phyloP scores from a whole-genome alignment of 2,888 invertebrate species.

The Tolmerus cingulatus region DNA sequence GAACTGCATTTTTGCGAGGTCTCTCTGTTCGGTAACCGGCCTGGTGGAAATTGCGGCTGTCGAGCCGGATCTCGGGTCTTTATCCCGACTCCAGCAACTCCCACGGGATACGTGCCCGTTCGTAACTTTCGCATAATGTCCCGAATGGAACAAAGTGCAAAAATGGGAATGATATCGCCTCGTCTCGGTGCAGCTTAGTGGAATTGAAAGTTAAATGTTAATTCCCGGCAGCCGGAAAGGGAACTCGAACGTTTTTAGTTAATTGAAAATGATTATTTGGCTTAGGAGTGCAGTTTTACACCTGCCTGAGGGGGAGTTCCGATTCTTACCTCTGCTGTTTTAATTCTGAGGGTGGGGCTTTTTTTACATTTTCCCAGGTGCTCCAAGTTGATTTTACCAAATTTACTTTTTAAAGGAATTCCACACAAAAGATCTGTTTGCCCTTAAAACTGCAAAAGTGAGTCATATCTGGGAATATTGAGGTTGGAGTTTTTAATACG shows the following conservation, averaged over 20 bases:
- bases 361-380: neutral
- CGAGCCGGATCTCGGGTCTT: neutral
- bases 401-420: neutral
- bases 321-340: neutral
- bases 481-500: neutral
- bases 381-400: neutral
- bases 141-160: neutral
- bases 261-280: neutral
- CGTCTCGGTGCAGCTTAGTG: neutral
- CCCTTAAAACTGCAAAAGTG: neutral
- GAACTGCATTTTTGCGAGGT: conserved; percentile 16
- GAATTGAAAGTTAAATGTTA: conserved; percentile 10
- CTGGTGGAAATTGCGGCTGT: neutral
- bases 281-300: neutral
- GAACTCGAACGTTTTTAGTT: neutral
- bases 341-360: neutral
- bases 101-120: neutral
- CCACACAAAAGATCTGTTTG: neutral
- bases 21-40: neutral
- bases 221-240: neutral
- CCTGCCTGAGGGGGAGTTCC: neutral
- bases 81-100: neutral
- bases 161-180: conserved; percentile 8
- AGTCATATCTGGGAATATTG: neutral
- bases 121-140: conserved; percentile 6